Evolutionary conservation across 2,113 vertebrate species (phyloP), one percentile per base, ranked within the genome.

Genomic region (Phrynosoma platyrhinos): DNA sequence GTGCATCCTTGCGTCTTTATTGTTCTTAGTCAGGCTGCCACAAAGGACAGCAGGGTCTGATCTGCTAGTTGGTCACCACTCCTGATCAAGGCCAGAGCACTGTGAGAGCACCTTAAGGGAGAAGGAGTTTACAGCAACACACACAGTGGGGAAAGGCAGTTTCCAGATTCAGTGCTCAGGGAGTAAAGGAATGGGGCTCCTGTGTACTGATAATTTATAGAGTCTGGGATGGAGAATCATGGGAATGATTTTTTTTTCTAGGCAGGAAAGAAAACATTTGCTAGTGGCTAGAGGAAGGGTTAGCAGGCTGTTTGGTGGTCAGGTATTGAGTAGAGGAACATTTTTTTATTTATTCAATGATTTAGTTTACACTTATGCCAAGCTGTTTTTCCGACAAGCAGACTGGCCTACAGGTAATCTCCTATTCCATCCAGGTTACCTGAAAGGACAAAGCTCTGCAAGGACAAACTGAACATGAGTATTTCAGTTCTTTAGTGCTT

Each of bases 1-100:
- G 52, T 92, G 92, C 89, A 88, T 94, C 88, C 87, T 52, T 93
- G 80, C 88, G 68, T 82, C 82, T 79, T 83, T 92, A 85, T 93
- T 90, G 93, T 40, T 91, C 79, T 79, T 87, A 85, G 82, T 81
- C 25, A 55, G 21, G 74, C 30, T 68, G 55, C 72, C 74, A 69
- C 72, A 78, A 74, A 79, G 80, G 79, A 90, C 71, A 36, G 53
- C 55, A 53, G 81, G 9, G 66, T 74, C 76, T 76, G 74, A 88
- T 87, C 87, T 89, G 79, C 88, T 92, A 93, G 52, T 77, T 69
- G 81, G 90, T 84, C 80, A 81, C 25, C 52, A 0, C 0, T 91
- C 82, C 87, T 88, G 87, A 55, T 82, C 84, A 90, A 40, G 23
- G 74, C 74, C 25, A 7, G 30, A 79, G 23, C 23, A 27, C 42